Evolutionary conservation across 1,140 invertebrate genomes (phyloP), one percentile per base, ranked within the genome.

Genomic region (Nomia melanderi): DNA sequence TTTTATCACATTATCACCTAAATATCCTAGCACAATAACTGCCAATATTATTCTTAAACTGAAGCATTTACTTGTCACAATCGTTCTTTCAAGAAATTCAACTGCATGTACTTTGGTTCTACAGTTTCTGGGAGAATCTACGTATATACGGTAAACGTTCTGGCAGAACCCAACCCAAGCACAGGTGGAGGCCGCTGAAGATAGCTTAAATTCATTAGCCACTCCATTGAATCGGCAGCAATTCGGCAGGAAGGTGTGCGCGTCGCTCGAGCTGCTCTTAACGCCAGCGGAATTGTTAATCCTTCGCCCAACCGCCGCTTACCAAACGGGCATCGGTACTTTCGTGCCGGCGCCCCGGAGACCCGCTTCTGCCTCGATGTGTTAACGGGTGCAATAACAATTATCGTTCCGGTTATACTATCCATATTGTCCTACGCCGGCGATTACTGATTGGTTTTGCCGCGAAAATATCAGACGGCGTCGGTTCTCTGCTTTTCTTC

Each of bases 181-280:
- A 36, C 72, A 74, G 85, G 79, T 83, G 75, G 82, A 86, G 77
- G 67, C 62, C 63, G 77, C 62, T 54, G 81, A 82, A 82, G 82
- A 74, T 81, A 69, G 82, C 84, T 88, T 85, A 88, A 88, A 88
- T 88, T 88, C 87, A 88, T 89, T 88, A 88, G 77, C 81, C 80
- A 65, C 63, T 50, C 78, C 85, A 87, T 89, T 85, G 83, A 81
- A 81, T 41, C 79, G 65, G 72, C 64, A 57, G 53, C 69, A 60
- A 44, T 27, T 62, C 53, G 65, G 20, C 36, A 47, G 41, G 56
- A 29, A 73, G 57, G 57, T 4, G 54, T 3, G 17, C 25, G 20
- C 60, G 44, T 41, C 29, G 31, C 56, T 27, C 47, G 57, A 23
- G 2, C 54, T 20, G 41, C 62, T 60, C 66, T 77, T 63, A 82